Base-by-base conservation (phyloP, 2,888 invertebrate genomes). In the Philhelius pedissequus region DNA sequence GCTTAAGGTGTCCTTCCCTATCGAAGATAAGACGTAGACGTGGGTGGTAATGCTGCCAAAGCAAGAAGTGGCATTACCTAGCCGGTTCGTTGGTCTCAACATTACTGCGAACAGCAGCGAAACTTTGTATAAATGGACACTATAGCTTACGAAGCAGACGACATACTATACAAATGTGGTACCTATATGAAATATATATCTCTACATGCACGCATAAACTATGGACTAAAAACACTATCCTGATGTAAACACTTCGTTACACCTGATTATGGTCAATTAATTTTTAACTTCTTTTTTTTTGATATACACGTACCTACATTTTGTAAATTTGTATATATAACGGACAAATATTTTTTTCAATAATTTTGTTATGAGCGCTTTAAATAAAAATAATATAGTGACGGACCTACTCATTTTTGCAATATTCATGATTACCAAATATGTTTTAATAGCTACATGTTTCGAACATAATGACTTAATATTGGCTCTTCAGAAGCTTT, bases 1-100 rank as follows among this genome's bases (percentile, higher is more conserved):
- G 87, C 87, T 87, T 86, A 87, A 87, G 87, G 87, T 86, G 86
- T 87, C 86, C 87, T 86, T 86, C 78, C 80, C 58, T 86, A 86
- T 86, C 66, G 48, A 86, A 83, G 87, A 87, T 87, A 87, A 87
- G 87, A 87, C 81, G 87, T 87, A 75, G 77, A 87, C 86, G 87
- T 86, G 86, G 80, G 87, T 86, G 87, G 87, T 75, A 75, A 70
- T 30, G 20, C 64, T 74, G 20, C 79, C 48, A 32, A 48, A 60
- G 56, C 60, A 84, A 75, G 70, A 64, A 64, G 64, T 32, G 32
- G 13, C 64, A 32, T n/a, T n/a, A 60, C 20, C 15, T 68, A 60
- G 52, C 48, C 52, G 40, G 30, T 68, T 78, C 56, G 56, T 68
- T 79, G 69, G 68, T 52, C 74, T 69, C 58, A 71, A 71, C 80